Evolutionary conservation across 53 echinoderm and acorn worm genomes (phyloP).

Genomic region (Holothuria scabra): DNA sequence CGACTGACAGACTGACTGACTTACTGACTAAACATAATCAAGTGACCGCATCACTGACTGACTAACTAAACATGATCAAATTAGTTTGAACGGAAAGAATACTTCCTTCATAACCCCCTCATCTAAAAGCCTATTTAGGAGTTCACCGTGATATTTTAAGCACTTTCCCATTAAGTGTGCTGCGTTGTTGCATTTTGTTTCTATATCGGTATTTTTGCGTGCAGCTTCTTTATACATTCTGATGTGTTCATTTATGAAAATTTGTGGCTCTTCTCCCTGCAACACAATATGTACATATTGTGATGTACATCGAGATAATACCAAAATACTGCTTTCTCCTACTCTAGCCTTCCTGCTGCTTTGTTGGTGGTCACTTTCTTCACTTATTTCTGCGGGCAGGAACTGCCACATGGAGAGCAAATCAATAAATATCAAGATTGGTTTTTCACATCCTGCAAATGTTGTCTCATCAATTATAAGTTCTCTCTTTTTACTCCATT

Average conservation of each 20-base stretch:
- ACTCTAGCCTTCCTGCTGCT: background rate
- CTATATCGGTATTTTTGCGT: background rate
- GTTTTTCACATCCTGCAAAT: background rate
- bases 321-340: background rate
- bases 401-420: conserved; percentile 7
- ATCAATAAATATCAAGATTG: background rate
- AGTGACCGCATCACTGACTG: no score
- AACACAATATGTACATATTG: conserved; percentile 2
- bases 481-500: background rate
- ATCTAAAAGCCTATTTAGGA: no score
- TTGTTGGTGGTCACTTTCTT: no score
- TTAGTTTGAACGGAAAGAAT: no score
- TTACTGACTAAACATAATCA: no score
- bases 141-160: no score
- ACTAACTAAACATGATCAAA: no score
- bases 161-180: no score
- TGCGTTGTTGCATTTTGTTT: background rate
- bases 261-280: background rate
- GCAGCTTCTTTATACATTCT: background rate
- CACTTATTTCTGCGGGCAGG: background rate
- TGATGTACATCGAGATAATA: background rate
- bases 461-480: background rate
- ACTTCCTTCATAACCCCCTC: no score
- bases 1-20: no score
- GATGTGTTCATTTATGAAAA: background rate